Evolutionary conservation across 2,888 invertebrate genomes (phyloP), one percentile per base, ranked within the genome.

Genomic region (Drosophila dives): DNA sequence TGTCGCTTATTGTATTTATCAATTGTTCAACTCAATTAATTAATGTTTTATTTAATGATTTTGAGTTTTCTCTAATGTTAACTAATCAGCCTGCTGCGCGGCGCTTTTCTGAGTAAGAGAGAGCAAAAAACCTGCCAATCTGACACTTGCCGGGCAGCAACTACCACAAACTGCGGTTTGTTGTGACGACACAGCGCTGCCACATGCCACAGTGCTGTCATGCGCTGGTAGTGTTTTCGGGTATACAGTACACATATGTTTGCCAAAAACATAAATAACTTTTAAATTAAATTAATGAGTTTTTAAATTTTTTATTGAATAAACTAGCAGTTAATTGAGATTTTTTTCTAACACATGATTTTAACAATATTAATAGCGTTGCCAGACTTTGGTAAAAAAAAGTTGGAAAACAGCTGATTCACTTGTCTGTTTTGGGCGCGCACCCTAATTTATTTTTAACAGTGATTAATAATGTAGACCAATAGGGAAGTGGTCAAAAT

Each of bases 381-480:
- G 32, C n/a, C 36, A 36, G 12, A 17, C 15, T 15, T 26, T 17
- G 8, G 32, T 7, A 29, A 23, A 36, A 56, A 63, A 53, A 77
- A 61, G 58, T 75, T 2, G 56, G 32, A 1, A 4, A 77, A 59
- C 77, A 77, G 71, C 77, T 77, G 77, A 23, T 45, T 6, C 15
- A 60, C 26, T 56, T 75, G 74, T 55, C 17, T 53, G 29, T 53
- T 23, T 64, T 53, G 48, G 63, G 63, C 49, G 67, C 45, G 33
- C 20, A 20, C 5, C 34, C 23, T n/a, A 20, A 36, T 20, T 74
- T 11, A n/a, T 23, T 49, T 61, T 50, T 17, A 40, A 59, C 49
- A 23, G 11, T 40, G 10, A 50, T 40, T 29, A 40, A 71, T 17
- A 55, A 97, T 97, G 97, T 97, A 82, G 5, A 6, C 40, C 11